Conservation (phyloP, 2,797 vertebrate genomes). For the Sebastes cheni region DNA sequence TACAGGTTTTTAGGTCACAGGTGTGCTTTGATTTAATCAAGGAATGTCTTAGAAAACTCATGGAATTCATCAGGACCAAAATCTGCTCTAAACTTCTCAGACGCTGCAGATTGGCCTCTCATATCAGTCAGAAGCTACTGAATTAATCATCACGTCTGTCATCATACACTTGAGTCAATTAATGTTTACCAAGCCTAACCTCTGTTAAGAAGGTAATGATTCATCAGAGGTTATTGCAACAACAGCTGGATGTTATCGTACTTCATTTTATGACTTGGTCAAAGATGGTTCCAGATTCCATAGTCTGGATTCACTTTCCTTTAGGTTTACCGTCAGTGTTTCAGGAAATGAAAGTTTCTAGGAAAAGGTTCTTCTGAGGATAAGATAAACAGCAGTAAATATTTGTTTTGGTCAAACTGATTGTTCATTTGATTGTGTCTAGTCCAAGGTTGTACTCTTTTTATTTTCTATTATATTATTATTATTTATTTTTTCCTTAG, state of each 20-base stretch:
- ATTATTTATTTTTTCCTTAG: too few species aligned
- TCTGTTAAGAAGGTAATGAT: constrained; percentile 36
- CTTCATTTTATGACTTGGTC: constrained; percentile 2
- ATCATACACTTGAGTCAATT: neutral
- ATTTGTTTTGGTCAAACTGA: too few species aligned
- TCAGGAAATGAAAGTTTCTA: constrained; percentile 8
- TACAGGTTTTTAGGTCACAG: neutral
- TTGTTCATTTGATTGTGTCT: too few species aligned
- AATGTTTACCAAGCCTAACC: constrained; percentile 30
- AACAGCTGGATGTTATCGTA: constrained; percentile 8
- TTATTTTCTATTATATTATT: too few species aligned
- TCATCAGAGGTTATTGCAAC: constrained; percentile 24
- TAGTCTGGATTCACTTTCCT: neutral
- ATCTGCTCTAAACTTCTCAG: neutral
- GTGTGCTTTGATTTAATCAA: neutral
- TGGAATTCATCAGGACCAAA: neutral
- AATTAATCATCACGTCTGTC: neutral
- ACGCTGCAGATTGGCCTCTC: neutral
- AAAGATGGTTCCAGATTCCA: neutral
- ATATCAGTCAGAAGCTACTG: neutral
- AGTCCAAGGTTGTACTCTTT: too few species aligned
- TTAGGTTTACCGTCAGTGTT: neutral
- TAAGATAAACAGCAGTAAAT: neutral
- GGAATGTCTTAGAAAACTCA: neutral
- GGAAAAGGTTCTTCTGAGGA: neutral